Evolutionary conservation across 2,797 vertebrate species (phyloP).

Genomic region (Caiman crocodilus): DNA sequence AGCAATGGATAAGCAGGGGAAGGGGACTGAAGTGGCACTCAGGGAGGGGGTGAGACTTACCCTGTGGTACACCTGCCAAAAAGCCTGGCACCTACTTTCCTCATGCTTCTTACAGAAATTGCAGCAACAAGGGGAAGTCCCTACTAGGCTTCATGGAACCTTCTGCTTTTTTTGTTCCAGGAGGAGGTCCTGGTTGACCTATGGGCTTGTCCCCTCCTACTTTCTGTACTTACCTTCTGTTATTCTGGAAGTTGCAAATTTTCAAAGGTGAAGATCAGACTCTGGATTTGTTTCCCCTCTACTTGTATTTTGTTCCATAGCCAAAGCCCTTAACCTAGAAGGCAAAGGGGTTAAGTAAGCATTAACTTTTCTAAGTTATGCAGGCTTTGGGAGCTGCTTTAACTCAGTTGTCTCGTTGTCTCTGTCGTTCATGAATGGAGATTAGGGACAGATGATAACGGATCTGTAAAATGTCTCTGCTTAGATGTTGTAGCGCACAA

Average conservation of each 20-base stretch:
- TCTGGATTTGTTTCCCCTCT: neutral
- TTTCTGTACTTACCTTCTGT: neutral
- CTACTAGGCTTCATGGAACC: neutral
- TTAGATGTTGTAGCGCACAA: too few species aligned
- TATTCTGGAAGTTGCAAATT: neutral
- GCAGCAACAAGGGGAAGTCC: neutral
- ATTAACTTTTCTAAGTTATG: neutral
- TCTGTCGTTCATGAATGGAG: neutral
- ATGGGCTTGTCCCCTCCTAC: neutral
- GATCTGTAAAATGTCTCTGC: too few species aligned
- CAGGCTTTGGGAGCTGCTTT: neutral
- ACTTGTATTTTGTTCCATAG: neutral
- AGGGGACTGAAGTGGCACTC: too few species aligned
- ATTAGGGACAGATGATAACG: too few species aligned
- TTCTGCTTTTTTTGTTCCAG: neutral
- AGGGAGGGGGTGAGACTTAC: too few species aligned
- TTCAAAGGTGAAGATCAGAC: neutral
- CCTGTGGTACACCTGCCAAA: too few species aligned
- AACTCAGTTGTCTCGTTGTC: neutral
- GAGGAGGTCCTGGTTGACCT: neutral
- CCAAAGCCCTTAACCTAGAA: neutral
- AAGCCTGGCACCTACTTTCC: too few species aligned
- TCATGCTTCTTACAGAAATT: neutral
- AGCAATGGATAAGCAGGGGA: too few species aligned
- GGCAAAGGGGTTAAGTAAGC: too few species aligned